Evolutionary conservation across 2,888 invertebrate species (phyloP), one percentile per base, ranked within the genome.

Genomic region (Sisyra nigra): DNA sequence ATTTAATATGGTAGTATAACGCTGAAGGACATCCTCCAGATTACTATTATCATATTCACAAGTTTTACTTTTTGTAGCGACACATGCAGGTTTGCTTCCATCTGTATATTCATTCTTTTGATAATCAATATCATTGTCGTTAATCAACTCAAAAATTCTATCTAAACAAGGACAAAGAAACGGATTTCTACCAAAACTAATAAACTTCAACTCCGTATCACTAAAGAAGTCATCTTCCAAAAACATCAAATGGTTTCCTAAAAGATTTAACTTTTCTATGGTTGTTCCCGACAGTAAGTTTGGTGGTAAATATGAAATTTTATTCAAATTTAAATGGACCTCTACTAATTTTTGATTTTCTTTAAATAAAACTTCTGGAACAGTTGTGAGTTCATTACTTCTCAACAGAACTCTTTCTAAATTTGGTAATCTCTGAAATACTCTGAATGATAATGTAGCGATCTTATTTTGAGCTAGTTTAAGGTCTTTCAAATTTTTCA

Each of bases 231-330:
- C 36, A 36, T 36, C 17, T 36, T 36, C 36, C 10, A 36, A 14
- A 36, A 13, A 36, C 10, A 36, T 36, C 14, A 36, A 36, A 4
- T 17, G n/a, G 15, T 36, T 36, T 13, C 36, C 36, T 10, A 14
- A 36, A 36, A 36, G 3, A 13, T n/a, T 10, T 9, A 36, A 13
- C 14, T 13, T 17, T 13, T 36, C 36, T 3, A 36, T 14, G 3
- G 14, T 15, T 6, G 13, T 14, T 14, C 14, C 36, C 14, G 13
- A 15, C 4, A 36, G 14, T 15, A 36, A 13, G 4, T 36, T 17
- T 6, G 36, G 13, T 9, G 36, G 14, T 13, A 36, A 36, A 36
- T 36, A 36, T 36, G 36, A 14, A 14, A 36, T n/a, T 36, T 36
- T 7, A 36, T 36, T 36, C 4, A 15, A 36, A 36, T 36, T 36